Conservation (phyloP, 2,888 invertebrate species). For the Ischnura elegans region DNA sequence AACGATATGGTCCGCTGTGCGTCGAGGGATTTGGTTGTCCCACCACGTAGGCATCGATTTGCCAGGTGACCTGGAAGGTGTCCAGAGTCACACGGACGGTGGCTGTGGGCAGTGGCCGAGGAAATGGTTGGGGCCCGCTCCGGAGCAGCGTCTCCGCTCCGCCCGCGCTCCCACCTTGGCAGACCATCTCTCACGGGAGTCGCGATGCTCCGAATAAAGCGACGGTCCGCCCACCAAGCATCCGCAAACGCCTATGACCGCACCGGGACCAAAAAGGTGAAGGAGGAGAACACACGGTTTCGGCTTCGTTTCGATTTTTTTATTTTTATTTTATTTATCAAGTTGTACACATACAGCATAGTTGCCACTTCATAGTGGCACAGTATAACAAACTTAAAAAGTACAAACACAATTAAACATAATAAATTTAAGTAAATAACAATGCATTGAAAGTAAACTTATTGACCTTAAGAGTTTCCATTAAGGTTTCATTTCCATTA, state of each 20-base stretch:
- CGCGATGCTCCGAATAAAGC: not conserved
- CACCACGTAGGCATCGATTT: slow-evolving; percentile 11
- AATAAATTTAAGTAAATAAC: too few relatives aligned
- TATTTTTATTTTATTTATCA: too few relatives aligned
- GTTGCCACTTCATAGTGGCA: too few relatives aligned
- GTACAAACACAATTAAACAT: too few relatives aligned
- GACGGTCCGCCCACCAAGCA: not conserved
- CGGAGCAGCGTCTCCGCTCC: not conserved
- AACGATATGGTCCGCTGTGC: not conserved
- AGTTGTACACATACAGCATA: too few relatives aligned
- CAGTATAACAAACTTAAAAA: too few relatives aligned
- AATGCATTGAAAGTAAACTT: too few relatives aligned
- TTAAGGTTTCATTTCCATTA: too few relatives aligned
- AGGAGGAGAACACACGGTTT: not conserved
- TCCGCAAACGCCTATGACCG: not conserved
- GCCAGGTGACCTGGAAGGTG: not conserved
- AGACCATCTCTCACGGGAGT: not conserved
- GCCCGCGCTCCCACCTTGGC: not conserved
- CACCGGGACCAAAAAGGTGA: not conserved
- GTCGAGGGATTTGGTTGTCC: not conserved
- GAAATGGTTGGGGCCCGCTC: not conserved
- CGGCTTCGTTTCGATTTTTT: not conserved
- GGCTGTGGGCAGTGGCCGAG: not conserved
- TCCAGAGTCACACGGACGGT: not conserved
- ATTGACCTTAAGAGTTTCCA: too few relatives aligned